Evolutionary conservation across 1,140 invertebrate species (phyloP).

Genomic region (Megalopta genalis): DNA sequence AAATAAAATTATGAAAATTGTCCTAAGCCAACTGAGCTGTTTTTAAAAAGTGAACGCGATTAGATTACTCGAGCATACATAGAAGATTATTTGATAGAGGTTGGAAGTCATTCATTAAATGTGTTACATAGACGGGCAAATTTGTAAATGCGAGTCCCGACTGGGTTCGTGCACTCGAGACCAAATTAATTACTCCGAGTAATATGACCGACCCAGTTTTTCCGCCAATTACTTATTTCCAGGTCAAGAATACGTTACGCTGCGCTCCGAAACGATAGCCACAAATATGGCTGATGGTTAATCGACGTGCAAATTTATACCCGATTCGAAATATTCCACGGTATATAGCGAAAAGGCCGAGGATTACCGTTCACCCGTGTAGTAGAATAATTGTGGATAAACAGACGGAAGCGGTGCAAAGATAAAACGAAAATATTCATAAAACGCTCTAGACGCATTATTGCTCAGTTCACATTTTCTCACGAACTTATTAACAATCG

Average conservation of each 20-base stretch:
- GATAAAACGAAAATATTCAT: too few species aligned
- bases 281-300: not conserved
- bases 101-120: too few species aligned
- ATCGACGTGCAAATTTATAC: not conserved
- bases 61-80: too few species aligned
- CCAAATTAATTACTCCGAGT: not conserved
- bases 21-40: too few species aligned
- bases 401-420: too few species aligned
- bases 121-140: not conserved
- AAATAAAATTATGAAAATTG: too few species aligned
- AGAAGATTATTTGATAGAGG: too few species aligned
- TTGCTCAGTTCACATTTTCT: too few species aligned
- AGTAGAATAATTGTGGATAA: too few species aligned
- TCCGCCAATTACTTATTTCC: slow-evolving; percentile 12
- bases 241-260: not conserved
- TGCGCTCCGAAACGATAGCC: not conserved
- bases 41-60: too few species aligned
- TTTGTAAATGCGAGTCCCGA: too few species aligned
- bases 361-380: not conserved
- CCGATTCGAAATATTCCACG: not conserved
- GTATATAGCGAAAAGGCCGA: not conserved
- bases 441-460: too few species aligned
- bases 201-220: not conserved
- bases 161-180: not conserved
- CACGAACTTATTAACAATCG: not conserved